Base-by-base conservation (phyloP, 2,888 invertebrate species). In the Chrysolina haemoptera region DNA sequence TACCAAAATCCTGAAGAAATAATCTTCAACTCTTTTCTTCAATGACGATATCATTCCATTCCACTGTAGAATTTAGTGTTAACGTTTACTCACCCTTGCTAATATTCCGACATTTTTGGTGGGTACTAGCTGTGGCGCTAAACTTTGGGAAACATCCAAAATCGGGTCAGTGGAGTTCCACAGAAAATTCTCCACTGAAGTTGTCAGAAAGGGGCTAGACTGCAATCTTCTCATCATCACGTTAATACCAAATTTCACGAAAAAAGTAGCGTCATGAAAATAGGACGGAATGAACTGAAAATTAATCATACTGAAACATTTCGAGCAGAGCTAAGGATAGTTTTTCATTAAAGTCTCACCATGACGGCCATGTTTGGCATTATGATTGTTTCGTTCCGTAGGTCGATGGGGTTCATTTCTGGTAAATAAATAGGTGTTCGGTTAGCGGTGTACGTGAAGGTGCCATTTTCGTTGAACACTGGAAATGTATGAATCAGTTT, bases 101-200 rank as follows among this genome's bases (percentile, higher is more conserved):
- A 95, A 85, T 83, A 94, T 89, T 0, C 94, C 95, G 85, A 93
- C 90, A 80, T 94, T 94, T 66, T 90, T 88, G 0, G 90, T 90
- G 0, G 93, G 93, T 0, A 93, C 91, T 71, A 93, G 79, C 0
- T 89, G 87, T 0, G 93, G 92, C 0, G 89, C 89, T 0, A 92
- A 77, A 16, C 86, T 87, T 74, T 90, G 88, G 0, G 90, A 90
- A 0, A 91, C 85, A 2, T 90, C 88, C 76, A 94, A 83, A 6
- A 94, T 87, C 0, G 93, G 91, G 75, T 94, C 93, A 0, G 90
- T 90, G 79, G 90, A 91, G 75, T 94, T 93, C 93, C 94, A 94
- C 12, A 95, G 85, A 79, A 91, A 92, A 67, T 94, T 90, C 76
- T 93, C 87, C 0, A 94, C 87, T 0, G 92, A 91, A 27, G 88